Conservation (phyloP, 2,888 invertebrate species). For the Agrotis segetum region DNA sequence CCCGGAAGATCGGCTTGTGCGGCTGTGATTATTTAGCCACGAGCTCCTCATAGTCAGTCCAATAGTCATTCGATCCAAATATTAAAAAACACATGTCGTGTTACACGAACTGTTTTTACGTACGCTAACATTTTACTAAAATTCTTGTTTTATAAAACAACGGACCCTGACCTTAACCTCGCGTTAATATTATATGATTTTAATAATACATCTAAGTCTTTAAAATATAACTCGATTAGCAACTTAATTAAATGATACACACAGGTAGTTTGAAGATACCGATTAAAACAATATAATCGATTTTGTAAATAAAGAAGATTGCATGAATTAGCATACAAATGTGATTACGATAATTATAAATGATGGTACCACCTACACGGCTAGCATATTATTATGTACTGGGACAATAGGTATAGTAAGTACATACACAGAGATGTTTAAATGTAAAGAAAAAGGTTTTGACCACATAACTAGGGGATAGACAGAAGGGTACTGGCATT, state of each 20-base stretch:
- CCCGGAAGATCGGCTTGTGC: no score
- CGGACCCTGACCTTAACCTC: conserved; percentile 35
- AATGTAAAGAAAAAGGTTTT: no score
- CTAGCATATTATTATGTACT: no score
- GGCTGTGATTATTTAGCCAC: no score
- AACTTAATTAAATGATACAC: conserved; percentile 34
- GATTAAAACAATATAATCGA: conserved; percentile 33
- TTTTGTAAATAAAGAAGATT: conserved; percentile 17
- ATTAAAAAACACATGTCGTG: background rate
- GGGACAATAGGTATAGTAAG: conserved; percentile 1
- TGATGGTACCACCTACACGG: conserved; percentile 9
- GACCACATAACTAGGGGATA: no score
- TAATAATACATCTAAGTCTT: conserved; percentile 10
- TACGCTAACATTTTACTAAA: background rate
- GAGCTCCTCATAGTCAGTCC: no score
- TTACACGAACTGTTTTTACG: background rate
- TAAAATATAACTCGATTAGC: conserved; percentile 31
- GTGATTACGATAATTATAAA: conserved; percentile 8
- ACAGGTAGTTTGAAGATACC: conserved; percentile 3
- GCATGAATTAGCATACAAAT: conserved; percentile 29
- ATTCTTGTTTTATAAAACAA: conserved; percentile 8
- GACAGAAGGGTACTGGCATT: no score
- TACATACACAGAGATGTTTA: no score
- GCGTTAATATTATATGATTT: conserved; percentile 1
- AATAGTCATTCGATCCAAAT: background rate